These are phyloP conservation scores for Callithrix jacchus DNA, from an alignment of 2,113 vertebrate genomes.

Conservation along the genomic window DNA sequence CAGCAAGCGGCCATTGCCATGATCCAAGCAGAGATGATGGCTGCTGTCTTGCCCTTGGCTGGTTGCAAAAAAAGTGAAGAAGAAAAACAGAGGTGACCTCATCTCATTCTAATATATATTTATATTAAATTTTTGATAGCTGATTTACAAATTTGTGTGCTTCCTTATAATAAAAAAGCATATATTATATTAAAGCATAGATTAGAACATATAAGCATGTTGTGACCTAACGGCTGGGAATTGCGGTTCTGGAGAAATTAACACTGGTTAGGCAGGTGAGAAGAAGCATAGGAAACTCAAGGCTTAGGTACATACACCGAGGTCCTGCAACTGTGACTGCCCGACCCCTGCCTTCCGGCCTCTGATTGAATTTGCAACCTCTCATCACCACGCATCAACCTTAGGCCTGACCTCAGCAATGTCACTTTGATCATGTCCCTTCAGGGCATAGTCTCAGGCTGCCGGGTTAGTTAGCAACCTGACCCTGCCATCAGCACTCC, in stretches of 20 bases:
- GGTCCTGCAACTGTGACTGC: not conserved
- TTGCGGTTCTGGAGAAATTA: not conserved
- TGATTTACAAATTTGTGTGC: not conserved
- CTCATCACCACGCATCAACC: not conserved
- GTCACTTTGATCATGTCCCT: not conserved
- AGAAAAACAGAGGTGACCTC: not conserved
- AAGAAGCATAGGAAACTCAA: not conserved
- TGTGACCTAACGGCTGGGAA: not conserved
- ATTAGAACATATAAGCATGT: not conserved
- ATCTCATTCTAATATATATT: not conserved
- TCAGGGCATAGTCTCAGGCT: not conserved
- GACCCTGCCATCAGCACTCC: not conserved
- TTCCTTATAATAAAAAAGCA: not conserved
- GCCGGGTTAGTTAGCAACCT: not conserved
- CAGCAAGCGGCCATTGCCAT: not conserved
- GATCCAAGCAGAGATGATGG: not conserved
- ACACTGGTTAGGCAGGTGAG: not conserved
- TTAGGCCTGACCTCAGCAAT: not conserved
- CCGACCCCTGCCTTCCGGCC: not conserved
- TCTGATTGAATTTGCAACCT: not conserved
- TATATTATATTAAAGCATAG: not conserved
- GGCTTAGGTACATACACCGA: not conserved
- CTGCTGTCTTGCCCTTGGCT: not conserved
- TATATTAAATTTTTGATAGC: not conserved
- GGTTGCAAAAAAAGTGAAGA: not conserved